Base-by-base conservation (phyloP, 2,888 invertebrate genomes). In the Polylopha cassiicola region DNA sequence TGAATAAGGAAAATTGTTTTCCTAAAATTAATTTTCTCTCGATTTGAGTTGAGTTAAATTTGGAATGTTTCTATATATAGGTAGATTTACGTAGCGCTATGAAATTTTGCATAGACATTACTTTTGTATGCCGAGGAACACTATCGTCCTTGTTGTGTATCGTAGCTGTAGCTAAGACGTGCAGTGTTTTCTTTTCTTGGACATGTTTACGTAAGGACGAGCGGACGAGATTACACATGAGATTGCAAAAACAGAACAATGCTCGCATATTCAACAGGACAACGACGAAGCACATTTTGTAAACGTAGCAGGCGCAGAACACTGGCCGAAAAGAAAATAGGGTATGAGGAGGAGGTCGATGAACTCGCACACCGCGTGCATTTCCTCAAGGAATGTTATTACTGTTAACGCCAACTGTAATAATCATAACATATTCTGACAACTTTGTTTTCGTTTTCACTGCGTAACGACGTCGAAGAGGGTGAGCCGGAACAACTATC, bases 241-340 rank as follows among this genome's bases (percentile, higher is more conserved):
- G 73, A 76, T 78, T 79, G 76, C 74, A 61, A 73, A 67, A 66
- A 57, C 69, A 61, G 75, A 74, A 82, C 78, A 81, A 81, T 79
- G 59, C 72, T 65, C 64, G 65, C 66, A 67, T 73, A 76, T 74
- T 78, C 73, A 73, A 70, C 62, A 72, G 69, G 66, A 71, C 62
- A 70, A 58, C 73, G 65, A 75, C 73, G 68, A 55, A 69, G 76
- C 74, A 74, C 61, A 78, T 76, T 80, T 70, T 53, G 60, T 55
- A 62, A 65, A 60, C 55, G 59, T 59, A 47, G 47, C 51, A 49
- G 58, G 58, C 57, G 65, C 62, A 65, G 66, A 65, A 65, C 68
- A 62, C 65, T 76, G 82, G 77, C 80, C 79, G 76, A 77, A 74
- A 78, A 80, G 79, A 79, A 80, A 81, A 80, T 78, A 73, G 69